Evolutionary conservation across 53 echinoderm and acorn worm species (phyloP), one percentile per base, ranked within the genome.

Genomic region (Paracentrotus lividus): DNA sequence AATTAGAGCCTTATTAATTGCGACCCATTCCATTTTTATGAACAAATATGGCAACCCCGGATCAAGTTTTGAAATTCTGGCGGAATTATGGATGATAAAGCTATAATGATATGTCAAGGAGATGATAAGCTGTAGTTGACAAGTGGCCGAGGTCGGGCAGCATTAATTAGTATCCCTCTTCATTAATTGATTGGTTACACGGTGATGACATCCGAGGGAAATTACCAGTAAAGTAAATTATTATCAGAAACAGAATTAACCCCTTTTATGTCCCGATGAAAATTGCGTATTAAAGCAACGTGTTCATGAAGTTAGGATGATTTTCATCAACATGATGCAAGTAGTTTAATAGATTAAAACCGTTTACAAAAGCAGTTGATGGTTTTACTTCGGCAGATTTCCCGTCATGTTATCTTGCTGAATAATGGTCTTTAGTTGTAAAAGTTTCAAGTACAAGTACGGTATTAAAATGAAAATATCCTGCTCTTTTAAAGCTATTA

Each of bases 21-120:
- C 32, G 27, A 27, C 20, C 69, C 9, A 45, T 14, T 16, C 0
- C 3, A 16, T 69, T 36, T 69, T 10, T 78, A 78, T 24, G 47
- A 78, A 43, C 43, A 24, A 14, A 47, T 47, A 49, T n/a, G 47
- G 31, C 31, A 13, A n/a, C 64, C 9, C 31, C 61, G 13, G 29
- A 61, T 61, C 61, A 27, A 64, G 27, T 64, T 64, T 40, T 42
- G 23, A 76, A 40, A 40, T 76, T 42, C 38, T 76, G 76, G 76
- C 76, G 76, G 76, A 76, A 76, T 76, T 42, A 47, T 45, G 47
- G 81, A 81, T 81, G 24, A 47, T 81, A 45, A 47, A 29, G n/a
- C 47, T 44, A n/a, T n/a, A 44, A 47, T 81, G 81, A 81, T 47
- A 44, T 49, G 81, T 81, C 81, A 81, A 81, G 81, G 47, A n/a